phyloP scores from a whole-genome alignment of 1,140 invertebrate species.

The Drosophila micromelanica region DNA sequence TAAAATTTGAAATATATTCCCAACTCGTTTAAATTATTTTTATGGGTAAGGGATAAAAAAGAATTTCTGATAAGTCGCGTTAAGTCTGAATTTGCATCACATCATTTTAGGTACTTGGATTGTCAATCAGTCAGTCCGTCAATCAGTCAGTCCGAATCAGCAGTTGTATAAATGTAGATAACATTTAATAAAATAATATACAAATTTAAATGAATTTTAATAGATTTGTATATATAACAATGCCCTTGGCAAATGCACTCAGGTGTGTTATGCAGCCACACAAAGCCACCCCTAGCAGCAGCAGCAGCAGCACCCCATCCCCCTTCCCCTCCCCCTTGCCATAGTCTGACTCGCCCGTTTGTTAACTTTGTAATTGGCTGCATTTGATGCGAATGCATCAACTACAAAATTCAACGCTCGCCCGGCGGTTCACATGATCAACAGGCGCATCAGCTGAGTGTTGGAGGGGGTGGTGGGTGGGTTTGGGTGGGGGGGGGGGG shows the following conservation, averaged over 20 bases:
- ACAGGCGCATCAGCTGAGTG: slow-evolving; percentile 14
- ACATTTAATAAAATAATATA: neutral
- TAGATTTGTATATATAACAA: neutral
- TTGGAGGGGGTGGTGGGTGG: neutral
- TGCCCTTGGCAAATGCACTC: slow-evolving; percentile 23
- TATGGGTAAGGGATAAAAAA: too few relatives aligned
- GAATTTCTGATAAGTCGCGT: too few relatives aligned
- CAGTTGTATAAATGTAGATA: too few relatives aligned
- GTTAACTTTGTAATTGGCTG: slow-evolving; percentile 25
- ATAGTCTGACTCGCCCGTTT: neutral
- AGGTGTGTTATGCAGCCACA: slow-evolving; percentile 15
- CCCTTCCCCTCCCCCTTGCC: neutral
- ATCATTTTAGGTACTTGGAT: too few relatives aligned
- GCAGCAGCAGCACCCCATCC: neutral
- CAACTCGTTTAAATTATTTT: too few relatives aligned
- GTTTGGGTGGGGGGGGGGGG: neutral
- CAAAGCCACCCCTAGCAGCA: neutral
- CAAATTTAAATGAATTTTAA: neutral
- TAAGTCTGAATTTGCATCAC: too few relatives aligned
- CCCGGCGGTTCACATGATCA: slow-evolving; percentile 17
- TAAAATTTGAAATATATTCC: too few relatives aligned
- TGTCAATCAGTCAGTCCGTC: too few relatives aligned
- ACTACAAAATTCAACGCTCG: neutral
- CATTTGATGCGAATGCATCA: slow-evolving; percentile 1
- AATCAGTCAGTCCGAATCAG: too few relatives aligned